A percentile compares a stretch with the other conserved stretches of the same genome.
phyloP scores from a whole-genome alignment of 2,888 invertebrate genomes.

The Hydropsyche betteni region DNA sequence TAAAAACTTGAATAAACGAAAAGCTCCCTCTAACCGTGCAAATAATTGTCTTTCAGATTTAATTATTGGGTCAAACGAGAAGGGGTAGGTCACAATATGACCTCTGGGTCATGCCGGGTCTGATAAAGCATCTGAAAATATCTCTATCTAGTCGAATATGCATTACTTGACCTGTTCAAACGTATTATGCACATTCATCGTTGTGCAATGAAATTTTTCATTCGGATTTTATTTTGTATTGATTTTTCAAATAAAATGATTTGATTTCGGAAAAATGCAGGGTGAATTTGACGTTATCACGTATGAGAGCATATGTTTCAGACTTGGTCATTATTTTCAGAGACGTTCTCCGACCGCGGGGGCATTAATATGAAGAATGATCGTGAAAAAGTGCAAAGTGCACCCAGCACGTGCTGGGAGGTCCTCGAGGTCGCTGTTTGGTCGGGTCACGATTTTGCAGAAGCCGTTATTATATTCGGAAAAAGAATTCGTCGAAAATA shows the following conservation, averaged over 20 bases:
- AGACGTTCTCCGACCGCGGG: not conserved
- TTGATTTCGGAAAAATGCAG: too few species aligned
- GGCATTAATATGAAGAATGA: constrained; percentile 22
- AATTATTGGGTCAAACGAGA: constrained; percentile 13
- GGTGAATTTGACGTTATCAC: too few species aligned
- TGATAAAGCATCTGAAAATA: not conserved
- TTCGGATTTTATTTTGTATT: too few species aligned
- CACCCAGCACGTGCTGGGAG: not conserved
- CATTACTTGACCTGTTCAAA: not conserved
- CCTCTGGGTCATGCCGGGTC: constrained; percentile 13
- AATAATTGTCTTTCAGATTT: constrained; percentile 2
- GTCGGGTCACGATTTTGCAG: not conserved
- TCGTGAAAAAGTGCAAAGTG: constrained; percentile 23
- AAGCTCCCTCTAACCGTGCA: not conserved
- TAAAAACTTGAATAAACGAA: too few species aligned
- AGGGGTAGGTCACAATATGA: not conserved
- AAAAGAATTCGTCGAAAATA: not conserved
- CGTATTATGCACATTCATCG: not conserved
- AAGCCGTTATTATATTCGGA: constrained; percentile 6
- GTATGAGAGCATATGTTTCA: too few species aligned
- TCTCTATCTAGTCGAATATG: constrained; percentile 2
- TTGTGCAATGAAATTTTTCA: not conserved
- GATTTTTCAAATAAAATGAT: too few species aligned
- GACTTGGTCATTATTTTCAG: not conserved
- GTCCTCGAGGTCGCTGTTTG: constrained; percentile 8